Percentiles rank a stretch among this genome's conserved stretches.
Evolutionary conservation across 2,797 vertebrate genomes (phyloP).

Genomic region (Melanotaenia trifasciata): DNA sequence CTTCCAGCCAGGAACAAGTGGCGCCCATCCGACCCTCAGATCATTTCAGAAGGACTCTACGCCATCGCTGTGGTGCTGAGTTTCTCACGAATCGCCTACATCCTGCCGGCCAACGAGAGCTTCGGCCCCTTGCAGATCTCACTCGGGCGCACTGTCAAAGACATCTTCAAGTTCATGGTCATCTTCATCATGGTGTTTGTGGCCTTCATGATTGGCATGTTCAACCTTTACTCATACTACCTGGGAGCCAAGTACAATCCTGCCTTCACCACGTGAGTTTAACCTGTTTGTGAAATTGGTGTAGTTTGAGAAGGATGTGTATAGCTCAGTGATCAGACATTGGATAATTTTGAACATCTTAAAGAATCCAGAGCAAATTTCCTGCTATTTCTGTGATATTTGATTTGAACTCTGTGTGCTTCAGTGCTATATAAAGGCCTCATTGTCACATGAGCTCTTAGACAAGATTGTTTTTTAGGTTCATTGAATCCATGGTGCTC

Average conservation of each 20-base stretch:
- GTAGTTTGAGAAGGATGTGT: not conserved
- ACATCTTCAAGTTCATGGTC: slow-evolving; percentile 99
- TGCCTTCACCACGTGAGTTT: slow-evolving; percentile 96
- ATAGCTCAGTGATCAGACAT: not conserved
- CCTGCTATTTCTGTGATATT: not conserved
- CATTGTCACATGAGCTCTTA: slow-evolving; percentile 14
- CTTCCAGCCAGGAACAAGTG: slow-evolving; percentile 95
- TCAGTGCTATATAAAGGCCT: slow-evolving; percentile 11
- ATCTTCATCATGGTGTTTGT: slow-evolving; percentile 99
- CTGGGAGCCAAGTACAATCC: slow-evolving; percentile 98
- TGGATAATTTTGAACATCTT: not conserved
- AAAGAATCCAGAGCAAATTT: not conserved
- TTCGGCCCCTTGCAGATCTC: slow-evolving; percentile 98
- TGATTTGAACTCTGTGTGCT: slow-evolving; percentile 3
- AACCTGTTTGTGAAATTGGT: accelerated
- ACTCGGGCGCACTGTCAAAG: slow-evolving; percentile 95
- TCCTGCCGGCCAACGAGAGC: slow-evolving; percentile 97
- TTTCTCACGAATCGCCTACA: slow-evolving; percentile 97
- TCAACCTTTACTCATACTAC: slow-evolving; percentile 98
- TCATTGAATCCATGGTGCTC: slow-evolving; percentile 47
- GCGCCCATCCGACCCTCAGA: slow-evolving; percentile 96
- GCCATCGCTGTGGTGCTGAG: slow-evolving; percentile 96
- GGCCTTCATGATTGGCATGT: slow-evolving; percentile 99
- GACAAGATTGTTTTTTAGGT: slow-evolving; percentile 36
- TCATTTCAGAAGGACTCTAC: slow-evolving; percentile 97